phyloP scores from a whole-genome alignment of 1,140 invertebrate species.

The Eriosoma lanigerum region DNA sequence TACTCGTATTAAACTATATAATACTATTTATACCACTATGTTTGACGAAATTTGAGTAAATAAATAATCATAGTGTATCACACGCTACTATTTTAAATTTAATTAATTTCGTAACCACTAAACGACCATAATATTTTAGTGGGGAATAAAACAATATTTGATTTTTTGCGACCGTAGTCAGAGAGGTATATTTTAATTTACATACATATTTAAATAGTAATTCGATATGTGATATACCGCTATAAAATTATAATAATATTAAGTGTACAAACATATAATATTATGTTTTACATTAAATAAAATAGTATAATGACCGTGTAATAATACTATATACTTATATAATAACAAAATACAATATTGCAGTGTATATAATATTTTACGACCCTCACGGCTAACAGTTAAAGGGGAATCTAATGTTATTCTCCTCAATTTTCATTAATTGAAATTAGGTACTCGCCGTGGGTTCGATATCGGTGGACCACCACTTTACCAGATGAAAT shows the following conservation, averaged over 20 bases:
- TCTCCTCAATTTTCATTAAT: neutral
- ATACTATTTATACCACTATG: neutral
- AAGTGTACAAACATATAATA: too few relatives aligned
- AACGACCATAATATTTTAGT: too few relatives aligned
- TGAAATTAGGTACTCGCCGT: neutral
- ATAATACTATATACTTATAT: too few relatives aligned
- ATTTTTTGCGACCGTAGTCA: too few relatives aligned
- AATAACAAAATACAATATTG: too few relatives aligned
- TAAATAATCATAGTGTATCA: neutral
- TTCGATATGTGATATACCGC: slow-evolving; percentile 9
- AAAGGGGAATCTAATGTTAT: neutral
- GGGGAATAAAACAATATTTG: neutral
- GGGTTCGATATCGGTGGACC: too few relatives aligned
- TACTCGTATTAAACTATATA: neutral
- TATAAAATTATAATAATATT: neutral
- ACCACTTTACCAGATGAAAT: neutral
- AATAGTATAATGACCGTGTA: too few relatives aligned
- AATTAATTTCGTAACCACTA: slow-evolving; percentile 17
- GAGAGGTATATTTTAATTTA: too few relatives aligned
- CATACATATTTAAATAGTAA: neutral
- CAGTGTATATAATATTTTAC: too few relatives aligned
- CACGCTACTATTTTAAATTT: slow-evolving; percentile 2
- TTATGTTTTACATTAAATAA: too few relatives aligned
- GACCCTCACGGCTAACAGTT: too few relatives aligned
- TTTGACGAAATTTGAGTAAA: neutral